phyloP scores from a whole-genome alignment of 1,140 invertebrate species.

The Zaprionus lachaisei region DNA sequence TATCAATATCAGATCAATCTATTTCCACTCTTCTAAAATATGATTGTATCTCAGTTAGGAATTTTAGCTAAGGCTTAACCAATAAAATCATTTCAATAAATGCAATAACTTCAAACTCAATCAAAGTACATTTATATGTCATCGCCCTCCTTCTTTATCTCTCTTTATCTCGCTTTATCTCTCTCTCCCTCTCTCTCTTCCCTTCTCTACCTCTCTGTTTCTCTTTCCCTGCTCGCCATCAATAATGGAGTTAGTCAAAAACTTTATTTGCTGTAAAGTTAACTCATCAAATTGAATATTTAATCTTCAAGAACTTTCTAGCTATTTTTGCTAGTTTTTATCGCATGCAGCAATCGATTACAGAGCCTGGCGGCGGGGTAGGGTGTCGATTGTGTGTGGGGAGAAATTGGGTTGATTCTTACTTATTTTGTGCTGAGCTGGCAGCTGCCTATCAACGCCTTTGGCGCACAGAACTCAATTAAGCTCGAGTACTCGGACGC shows the following conservation, averaged over 20 bases:
- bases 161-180: not conserved
- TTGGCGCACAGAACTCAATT: constrained; percentile 65
- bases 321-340: constrained; percentile 18
- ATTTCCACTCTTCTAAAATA: no score
- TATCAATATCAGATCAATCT: no score
- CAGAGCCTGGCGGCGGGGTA: not conserved
- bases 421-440: constrained; percentile 56
- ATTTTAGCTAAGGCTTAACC: no score
- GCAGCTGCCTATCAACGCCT: constrained; percentile 43
- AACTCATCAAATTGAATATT: constrained; percentile 9
- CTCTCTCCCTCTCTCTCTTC: not conserved
- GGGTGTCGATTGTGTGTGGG: not conserved
- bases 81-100: not conserved
- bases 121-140: not conserved
- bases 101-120: not conserved
- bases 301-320: not conserved
- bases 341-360: constrained; percentile 8
- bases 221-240: not conserved
- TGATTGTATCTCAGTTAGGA: no score
- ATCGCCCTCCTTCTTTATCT: not conserved
- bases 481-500: constrained; percentile 51
- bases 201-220: not conserved
- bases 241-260: not conserved
- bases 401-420: constrained; percentile 16
- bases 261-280: not conserved